These are phyloP conservation scores for Brachyhypopomus gauderio DNA, from an alignment of 2,113 vertebrate species.

Conservation along the genomic window DNA sequence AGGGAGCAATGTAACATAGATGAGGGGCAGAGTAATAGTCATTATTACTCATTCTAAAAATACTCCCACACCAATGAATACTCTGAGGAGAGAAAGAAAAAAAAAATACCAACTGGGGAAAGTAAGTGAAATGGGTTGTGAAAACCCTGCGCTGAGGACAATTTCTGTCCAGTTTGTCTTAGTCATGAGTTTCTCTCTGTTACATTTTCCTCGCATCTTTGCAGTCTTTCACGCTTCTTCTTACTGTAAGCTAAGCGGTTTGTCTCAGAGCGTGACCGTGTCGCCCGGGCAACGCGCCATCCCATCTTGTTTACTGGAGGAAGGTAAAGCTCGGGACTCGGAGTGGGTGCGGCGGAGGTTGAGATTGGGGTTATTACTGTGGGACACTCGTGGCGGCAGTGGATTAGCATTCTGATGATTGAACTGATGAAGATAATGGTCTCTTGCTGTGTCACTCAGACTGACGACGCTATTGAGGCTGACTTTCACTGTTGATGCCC, in stretches of 20 bases:
- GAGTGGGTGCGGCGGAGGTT: not conserved
- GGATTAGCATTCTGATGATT: conserved; percentile 51
- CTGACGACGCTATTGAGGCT: conserved; percentile 38
- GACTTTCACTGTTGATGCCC: conserved; percentile 49
- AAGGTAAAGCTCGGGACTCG: conserved; percentile 14
- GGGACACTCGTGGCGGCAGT: conserved; percentile 35
- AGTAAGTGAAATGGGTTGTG: conserved; percentile 59
- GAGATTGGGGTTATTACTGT: conserved; percentile 44
- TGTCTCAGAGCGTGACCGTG: not conserved
- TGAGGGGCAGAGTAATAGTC: conserved; percentile 73
- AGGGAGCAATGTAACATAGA: conserved; percentile 69
- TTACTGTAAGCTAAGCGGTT: not conserved
- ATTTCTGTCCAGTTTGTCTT: conserved; percentile 20
- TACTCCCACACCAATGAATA: conserved; percentile 70
- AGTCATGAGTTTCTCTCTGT: not conserved
- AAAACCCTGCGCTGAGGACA: conserved; percentile 53
- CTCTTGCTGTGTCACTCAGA: conserved; percentile 49
- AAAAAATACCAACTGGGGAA: conserved; percentile 65
- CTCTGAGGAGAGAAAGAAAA: conserved; percentile 70
- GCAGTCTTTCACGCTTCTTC: not conserved
- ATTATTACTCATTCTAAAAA: conserved; percentile 80
- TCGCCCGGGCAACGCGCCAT: not conserved
- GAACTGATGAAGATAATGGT: conserved; percentile 54
- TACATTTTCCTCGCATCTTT: conserved; percentile 45
- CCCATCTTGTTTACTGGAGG: conserved; percentile 25